A percentile compares a stretch with the other conserved stretches of the same genome.
Conservation (phyloP, 2,797 vertebrate species). For the Catamblyrhynchus diadema region DNA sequence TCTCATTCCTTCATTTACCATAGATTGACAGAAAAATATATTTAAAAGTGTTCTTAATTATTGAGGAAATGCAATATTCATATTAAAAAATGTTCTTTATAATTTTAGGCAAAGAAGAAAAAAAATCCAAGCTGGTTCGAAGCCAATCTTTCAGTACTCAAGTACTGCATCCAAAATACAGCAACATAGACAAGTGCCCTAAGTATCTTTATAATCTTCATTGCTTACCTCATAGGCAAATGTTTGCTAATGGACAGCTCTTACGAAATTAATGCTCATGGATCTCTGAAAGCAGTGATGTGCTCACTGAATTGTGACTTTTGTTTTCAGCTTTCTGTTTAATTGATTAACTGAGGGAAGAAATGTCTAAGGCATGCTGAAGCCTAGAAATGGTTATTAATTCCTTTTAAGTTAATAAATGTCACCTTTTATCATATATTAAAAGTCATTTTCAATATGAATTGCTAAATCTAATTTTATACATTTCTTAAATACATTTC, state of each 20-base stretch:
- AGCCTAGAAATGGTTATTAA: background rate
- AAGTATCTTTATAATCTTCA: conserved; percentile 66
- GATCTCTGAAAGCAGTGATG: background rate
- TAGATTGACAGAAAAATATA: background rate
- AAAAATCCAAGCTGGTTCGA: conserved; percentile 90
- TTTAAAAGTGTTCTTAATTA: background rate
- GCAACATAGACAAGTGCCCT: conserved; percentile 82
- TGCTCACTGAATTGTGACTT: background rate
- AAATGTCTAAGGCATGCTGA: background rate
- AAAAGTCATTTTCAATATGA: background rate
- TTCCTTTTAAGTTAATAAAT: background rate
- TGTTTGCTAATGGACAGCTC: background rate
- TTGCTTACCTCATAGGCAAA: background rate
- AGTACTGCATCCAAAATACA: conserved; percentile 84
- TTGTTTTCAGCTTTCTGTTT: background rate
- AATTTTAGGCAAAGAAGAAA: conserved; percentile 87
- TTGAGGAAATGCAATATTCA: background rate
- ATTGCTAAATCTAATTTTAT: background rate
- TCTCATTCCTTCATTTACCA: background rate
- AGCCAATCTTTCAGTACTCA: conserved; percentile 94
- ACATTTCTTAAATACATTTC: background rate
- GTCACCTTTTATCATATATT: background rate
- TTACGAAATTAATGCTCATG: background rate
- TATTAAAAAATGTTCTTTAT: conserved; percentile 19
- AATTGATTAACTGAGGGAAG: background rate